Conservation (phyloP, 2,797 vertebrate genomes). For the Lates japonicus region DNA sequence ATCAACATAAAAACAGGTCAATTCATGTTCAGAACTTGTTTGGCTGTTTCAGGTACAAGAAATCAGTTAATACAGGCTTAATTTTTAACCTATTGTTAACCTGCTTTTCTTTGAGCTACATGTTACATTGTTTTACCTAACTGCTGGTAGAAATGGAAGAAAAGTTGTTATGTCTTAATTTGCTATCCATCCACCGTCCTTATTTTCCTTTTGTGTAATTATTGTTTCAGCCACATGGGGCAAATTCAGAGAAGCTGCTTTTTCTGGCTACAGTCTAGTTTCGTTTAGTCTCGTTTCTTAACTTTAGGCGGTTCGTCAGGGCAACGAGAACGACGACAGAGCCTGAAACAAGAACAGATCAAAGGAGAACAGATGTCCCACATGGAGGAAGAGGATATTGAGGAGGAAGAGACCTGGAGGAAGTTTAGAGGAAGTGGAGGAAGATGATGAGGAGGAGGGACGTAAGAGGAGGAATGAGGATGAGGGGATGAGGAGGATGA, state of each 20-base stretch:
- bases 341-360: constrained; percentile 48
- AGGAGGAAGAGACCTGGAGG: constrained; percentile 1
- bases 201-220: background rate
- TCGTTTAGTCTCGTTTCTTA: background rate
- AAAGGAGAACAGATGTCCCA: constrained; percentile 45
- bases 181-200: background rate
- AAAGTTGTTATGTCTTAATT: background rate
- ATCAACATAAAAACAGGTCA: too few relatives aligned
- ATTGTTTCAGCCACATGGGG: background rate
- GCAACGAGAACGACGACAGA: constrained; percentile 51
- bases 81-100: too few relatives aligned
- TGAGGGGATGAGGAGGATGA: constrained; percentile 29
- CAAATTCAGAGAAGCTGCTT: background rate
- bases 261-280: background rate
- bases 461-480: background rate
- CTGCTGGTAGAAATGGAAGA: too few relatives aligned
- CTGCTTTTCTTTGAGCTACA: too few relatives aligned
- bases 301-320: constrained; percentile 7
- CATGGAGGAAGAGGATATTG: constrained; percentile 38
- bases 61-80: too few relatives aligned
- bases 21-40: too few relatives aligned
- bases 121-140: too few relatives aligned
- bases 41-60: too few relatives aligned
- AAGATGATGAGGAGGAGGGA: accelerated
- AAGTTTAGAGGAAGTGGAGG: accelerated